Base-by-base conservation (phyloP, 53 echinoderm and acorn worm species). In the Holothuria leucospilota region DNA sequence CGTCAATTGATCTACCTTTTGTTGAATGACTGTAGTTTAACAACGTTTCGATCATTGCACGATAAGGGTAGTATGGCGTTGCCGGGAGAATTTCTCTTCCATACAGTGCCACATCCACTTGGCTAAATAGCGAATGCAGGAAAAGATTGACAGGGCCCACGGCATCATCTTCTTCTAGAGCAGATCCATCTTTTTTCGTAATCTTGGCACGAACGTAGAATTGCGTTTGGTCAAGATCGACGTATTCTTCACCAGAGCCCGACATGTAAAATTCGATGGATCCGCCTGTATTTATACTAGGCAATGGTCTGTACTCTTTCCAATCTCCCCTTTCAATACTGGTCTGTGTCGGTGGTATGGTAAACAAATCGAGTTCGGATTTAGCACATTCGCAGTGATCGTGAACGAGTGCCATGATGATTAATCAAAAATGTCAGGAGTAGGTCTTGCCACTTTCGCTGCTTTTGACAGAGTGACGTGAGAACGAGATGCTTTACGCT, bases 21-120 rank as follows among this genome's bases (percentile, higher is more conserved):
- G 93, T 90, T n/a, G 87, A 85, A 34, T 71, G 28, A 25, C 90
- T 90, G 62, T 93, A 93, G 20, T 80, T 84, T 13, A n/a, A n/a
- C n/a, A n/a, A n/a, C n/a, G n/a, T n/a, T n/a, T n/a, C n/a, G n/a
- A n/a, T n/a, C n/a, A n/a, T n/a, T n/a, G n/a, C n/a, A n/a, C n/a
- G n/a, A n/a, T n/a, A n/a, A n/a, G n/a, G n/a, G n/a, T n/a, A n/a
- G n/a, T n/a, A n/a, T n/a, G n/a, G n/a, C n/a, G n/a, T n/a, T n/a
- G n/a, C n/a, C n/a, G n/a, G 3, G 34, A 3, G 3, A 91, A 68
- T 29, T 81, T 86, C 63, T 88, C 89, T 59, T 18, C 87, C 92
- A 69, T 90, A 92, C 0, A 92, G 72, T 13, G 91, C 81, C 13
- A 91, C 87, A 53, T 94, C 94, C 29, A 94, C 84, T 71, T 94